Evolutionary conservation across 2,797 vertebrate species (phyloP).

Genomic region (Myotis vivesi): DNA sequence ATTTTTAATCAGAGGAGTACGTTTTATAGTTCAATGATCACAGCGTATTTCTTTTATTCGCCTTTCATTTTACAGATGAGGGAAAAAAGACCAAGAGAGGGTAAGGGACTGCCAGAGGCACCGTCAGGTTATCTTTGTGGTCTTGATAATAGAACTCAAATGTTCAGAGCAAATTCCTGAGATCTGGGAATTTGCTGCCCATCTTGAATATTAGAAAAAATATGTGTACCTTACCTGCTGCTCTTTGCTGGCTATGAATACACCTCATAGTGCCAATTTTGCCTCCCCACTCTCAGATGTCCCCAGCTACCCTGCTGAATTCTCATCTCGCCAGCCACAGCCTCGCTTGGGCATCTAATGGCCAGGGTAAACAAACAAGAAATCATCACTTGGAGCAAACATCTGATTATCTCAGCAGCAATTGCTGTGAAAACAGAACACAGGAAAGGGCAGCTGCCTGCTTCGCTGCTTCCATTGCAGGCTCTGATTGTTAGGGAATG

Average conservation of each 20-base stretch:
- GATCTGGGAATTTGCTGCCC: constrained; percentile 26
- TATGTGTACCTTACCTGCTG: constrained; percentile 59
- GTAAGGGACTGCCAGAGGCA: background rate
- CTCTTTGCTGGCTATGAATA: constrained; percentile 46
- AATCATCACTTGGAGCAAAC: constrained; percentile 79
- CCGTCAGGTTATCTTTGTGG: background rate
- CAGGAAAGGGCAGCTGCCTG: constrained; percentile 48
- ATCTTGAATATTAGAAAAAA: constrained; percentile 14
- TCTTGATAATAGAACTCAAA: background rate
- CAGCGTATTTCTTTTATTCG: background rate
- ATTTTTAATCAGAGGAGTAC: background rate
- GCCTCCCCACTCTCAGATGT: constrained; percentile 62
- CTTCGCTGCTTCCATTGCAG: constrained; percentile 62
- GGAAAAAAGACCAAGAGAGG: background rate
- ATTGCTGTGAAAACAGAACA: constrained; percentile 72
- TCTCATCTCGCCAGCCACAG: constrained; percentile 56
- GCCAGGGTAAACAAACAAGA: constrained; percentile 74
- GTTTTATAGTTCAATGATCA: constrained; percentile 14
- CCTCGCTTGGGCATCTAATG: constrained; percentile 52
- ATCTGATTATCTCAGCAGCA: constrained; percentile 77
- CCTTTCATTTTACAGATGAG: background rate
- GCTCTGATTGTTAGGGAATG: constrained; percentile 58
- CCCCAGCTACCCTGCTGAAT: constrained; percentile 66
- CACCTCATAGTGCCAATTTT: constrained; percentile 54
- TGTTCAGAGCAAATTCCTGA: constrained; percentile 43